phyloP scores from a whole-genome alignment of 2,113 vertebrate species.

The Hipposideros armiger region DNA sequence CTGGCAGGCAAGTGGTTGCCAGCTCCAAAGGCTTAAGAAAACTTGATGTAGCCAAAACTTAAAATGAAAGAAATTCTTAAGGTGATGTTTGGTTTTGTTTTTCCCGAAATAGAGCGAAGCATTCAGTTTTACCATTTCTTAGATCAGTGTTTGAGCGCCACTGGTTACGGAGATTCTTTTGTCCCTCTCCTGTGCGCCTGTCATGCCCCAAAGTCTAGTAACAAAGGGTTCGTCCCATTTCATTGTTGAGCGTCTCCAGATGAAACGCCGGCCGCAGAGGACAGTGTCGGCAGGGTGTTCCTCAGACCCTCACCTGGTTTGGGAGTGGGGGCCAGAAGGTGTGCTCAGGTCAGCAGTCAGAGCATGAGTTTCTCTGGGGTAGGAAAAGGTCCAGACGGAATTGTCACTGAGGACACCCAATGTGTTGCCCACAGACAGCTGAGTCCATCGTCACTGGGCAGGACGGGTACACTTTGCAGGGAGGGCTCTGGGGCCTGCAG shows the following conservation, averaged over 20 bases:
- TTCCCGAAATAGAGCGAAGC: too few relatives aligned
- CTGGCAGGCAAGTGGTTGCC: rapidly evolving
- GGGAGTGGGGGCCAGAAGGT: rapidly evolving
- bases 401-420: too few relatives aligned
- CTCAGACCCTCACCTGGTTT: not conserved
- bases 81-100: not conserved
- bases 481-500: not conserved
- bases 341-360: rapidly evolving
- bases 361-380: not conserved
- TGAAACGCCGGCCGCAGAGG: rapidly evolving
- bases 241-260: too few relatives aligned
- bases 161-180: rapidly evolving
- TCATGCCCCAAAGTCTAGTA: not conserved
- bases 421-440: rapidly evolving
- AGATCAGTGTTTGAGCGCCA: not conserved
- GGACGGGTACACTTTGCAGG: rapidly evolving
- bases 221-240: rapidly evolving
- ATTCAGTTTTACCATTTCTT: not conserved
- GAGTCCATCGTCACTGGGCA: rapidly evolving
- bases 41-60: not conserved
- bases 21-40: not conserved
- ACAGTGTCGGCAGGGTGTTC: rapidly evolving
- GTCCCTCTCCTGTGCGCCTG: not conserved
- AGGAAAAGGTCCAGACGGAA: not conserved
- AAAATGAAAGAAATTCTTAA: not conserved